Base-by-base conservation (phyloP, 1,140 invertebrate species). In the Microplitis mediator region DNA sequence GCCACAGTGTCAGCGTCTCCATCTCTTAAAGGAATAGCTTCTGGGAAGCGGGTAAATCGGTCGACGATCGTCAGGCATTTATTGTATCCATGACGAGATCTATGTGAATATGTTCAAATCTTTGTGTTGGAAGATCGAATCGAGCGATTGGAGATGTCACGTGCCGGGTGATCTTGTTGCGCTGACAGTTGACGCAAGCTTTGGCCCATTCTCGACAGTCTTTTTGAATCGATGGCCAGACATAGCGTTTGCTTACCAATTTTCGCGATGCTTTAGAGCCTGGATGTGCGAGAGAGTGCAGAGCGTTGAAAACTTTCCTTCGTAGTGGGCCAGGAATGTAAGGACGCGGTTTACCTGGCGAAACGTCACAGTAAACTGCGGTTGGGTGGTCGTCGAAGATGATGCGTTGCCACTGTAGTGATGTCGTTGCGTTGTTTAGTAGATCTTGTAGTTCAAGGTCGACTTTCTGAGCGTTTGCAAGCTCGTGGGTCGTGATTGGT, bases 161-260 rank as follows among this genome's bases (percentile, higher is more conserved):
- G 4, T 54, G 13, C 1, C 51, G 51, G 13, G 6, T 1, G 51
- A 54, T 13, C 36, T 3, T 35, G 4, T 71, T 36, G 23, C 62
- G 51, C 54, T 85, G 84, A 64, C 83, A 85, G 4, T 66, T 31
- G 14, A 77, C 58, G 65, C 82, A 84, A 4, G 35, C 39, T 23
- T 72, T 65, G 4, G 78, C 73, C 80, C 81, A 86, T 8, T 74
- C 60, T 45, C 71, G 71, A 62, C 78, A 78, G 68, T 87, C 79
- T 62, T 78, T 78, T 6, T 77, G 78, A 23, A 85, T 78, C 3
- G 70, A 6, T 13, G 77, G 77, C 80, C 78, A 82, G 3, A 80
- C 75, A n/a, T n/a, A 83, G 4, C 76, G 71, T 14, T 75, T 16
- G 32, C 69, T 35, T 1, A 81, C 60, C 4, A 81, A 51, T 45